Percentiles rank a stretch among this genome's conserved stretches.
phyloP scores from a whole-genome alignment of 1,140 invertebrate species.

The Tetramorium parvispinum region DNA sequence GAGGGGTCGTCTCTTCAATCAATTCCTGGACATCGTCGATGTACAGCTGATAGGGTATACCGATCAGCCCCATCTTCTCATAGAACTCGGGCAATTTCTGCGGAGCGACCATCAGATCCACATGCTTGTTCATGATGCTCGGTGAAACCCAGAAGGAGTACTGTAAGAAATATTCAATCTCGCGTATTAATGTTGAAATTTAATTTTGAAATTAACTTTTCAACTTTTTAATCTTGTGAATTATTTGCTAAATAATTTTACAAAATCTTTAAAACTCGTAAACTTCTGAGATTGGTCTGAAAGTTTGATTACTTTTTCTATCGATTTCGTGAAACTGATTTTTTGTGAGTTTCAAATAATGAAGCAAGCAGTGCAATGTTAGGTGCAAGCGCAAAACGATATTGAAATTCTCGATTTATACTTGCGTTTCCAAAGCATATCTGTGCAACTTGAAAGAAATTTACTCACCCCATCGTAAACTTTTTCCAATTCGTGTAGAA shows the following conservation, averaged over 20 bases:
- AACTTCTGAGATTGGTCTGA: not conserved
- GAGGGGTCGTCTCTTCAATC: constrained; percentile 77
- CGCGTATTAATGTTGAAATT: not conserved
- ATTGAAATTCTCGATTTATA: not conserved
- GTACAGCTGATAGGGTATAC: constrained; percentile 64
- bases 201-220: not conserved
- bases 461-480: constrained; percentile 68
- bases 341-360: not conserved
- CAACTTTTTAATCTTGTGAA: not conserved
- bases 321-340: not conserved
- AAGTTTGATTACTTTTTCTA: not conserved
- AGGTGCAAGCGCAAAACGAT: not conserved
- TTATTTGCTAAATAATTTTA: not conserved
- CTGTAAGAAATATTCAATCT: constrained; percentile 61
- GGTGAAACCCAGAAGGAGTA: constrained; percentile 79
- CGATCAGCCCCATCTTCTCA: constrained; percentile 70
- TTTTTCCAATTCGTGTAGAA: constrained; percentile 80
- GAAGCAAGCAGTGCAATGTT: too few relatives aligned
- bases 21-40: constrained; percentile 79
- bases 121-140: constrained; percentile 49
- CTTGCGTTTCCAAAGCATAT: not conserved
- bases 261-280: too few relatives aligned
- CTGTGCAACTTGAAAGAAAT: not conserved
- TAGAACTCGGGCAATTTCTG: constrained; percentile 75
- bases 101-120: constrained; percentile 83